Conservation (phyloP, 2,113 vertebrate species). For the Macaca fascicularis region T2T-MFA8v1.1 NC_088381.1:132548501-132549000, state of each 20-base stretch:
- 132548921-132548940: background rate
- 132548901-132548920: background rate
- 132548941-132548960: accelerated
- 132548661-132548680: background rate
- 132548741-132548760: too few species aligned
- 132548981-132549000: background rate
- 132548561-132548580: background rate
- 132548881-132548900: accelerated
- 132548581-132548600: background rate
- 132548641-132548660: background rate
- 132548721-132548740: background rate
- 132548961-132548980: background rate
- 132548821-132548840: background rate
- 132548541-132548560: background rate
- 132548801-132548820: background rate
- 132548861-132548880: background rate
- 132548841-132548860: background rate
- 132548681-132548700: background rate
- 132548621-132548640: background rate
- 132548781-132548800: background rate
- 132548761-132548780: background rate
- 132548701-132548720: background rate
- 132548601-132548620: background rate
- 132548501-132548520: too few species aligned
- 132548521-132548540: background rate